phyloP scores from a whole-genome alignment of 1,140 invertebrate genomes.

The Bicyclus anynana region DNA sequence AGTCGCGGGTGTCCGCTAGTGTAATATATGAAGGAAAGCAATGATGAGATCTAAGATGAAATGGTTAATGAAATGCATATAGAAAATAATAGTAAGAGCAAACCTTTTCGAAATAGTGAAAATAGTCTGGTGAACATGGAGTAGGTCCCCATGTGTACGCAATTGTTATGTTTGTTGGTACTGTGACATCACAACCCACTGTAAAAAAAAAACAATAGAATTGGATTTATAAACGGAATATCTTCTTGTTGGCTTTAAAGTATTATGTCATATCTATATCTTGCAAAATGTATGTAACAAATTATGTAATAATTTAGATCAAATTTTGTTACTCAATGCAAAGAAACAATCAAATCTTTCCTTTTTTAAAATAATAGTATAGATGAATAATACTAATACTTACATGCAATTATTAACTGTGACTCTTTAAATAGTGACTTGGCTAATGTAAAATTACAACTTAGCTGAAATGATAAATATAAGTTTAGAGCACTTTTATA shows the following conservation, averaged over 20 bases:
- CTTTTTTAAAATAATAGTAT: too few species aligned
- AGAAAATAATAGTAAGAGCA: neutral
- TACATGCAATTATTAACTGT: constrained; percentile 56
- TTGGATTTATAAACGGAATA: too few species aligned
- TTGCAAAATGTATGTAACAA: too few species aligned
- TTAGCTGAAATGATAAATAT: constrained; percentile 42
- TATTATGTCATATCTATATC: too few species aligned
- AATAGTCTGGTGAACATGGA: constrained; percentile 63
- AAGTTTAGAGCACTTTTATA: neutral
- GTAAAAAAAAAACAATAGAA: constrained; percentile 28
- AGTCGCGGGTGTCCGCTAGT: too few species aligned
- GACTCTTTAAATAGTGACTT: constrained; percentile 66
- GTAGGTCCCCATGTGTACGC: constrained; percentile 47
- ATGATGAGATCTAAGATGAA: too few species aligned
- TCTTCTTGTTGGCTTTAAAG: too few species aligned
- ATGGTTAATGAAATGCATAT: neutral
- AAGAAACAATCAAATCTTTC: too few species aligned
- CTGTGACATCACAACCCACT: constrained; percentile 56
- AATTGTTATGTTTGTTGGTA: constrained; percentile 48
- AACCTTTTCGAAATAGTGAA: constrained; percentile 66
- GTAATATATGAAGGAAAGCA: too few species aligned
- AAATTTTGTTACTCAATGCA: too few species aligned
- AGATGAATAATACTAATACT: constrained; percentile 32
- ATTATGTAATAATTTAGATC: too few species aligned
- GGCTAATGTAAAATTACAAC: constrained; percentile 56